Conservation (phyloP, 2,797 vertebrate species). For the Antennarius maculatus region DNA sequence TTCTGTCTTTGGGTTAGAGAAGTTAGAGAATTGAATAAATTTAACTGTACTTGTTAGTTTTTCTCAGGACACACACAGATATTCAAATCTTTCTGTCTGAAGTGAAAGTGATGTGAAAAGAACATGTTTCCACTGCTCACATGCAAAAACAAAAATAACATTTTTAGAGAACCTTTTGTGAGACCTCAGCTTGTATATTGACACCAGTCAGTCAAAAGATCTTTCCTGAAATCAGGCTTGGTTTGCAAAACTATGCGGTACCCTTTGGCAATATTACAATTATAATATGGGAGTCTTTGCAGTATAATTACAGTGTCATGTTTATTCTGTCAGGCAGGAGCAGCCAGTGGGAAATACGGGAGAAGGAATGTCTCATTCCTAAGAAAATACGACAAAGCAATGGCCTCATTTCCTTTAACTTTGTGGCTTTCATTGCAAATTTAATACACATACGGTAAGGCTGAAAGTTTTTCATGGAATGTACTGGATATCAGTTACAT, state of each 20-base stretch:
- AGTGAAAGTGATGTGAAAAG: not conserved
- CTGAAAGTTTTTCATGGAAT: no score
- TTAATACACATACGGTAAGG: no score
- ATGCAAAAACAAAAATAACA: not conserved
- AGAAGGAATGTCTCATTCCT: conserved; percentile 19
- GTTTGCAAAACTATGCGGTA: not conserved
- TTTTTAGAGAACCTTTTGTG: not conserved
- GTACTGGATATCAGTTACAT: no score
- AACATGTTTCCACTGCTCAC: conserved; percentile 1
- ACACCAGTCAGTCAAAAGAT: conserved; percentile 19
- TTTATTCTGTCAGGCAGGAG: not conserved
- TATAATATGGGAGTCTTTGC: not conserved
- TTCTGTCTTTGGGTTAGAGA: no score
- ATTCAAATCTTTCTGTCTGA: not conserved
- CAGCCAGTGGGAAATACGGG: not conserved
- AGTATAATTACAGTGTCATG: conserved; percentile 19
- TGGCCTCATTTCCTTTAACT: conserved; percentile 14
- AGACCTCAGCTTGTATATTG: conserved; percentile 2
- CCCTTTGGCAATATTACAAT: not conserved
- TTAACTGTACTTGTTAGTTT: no score
- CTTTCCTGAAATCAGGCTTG: conserved; percentile 2
- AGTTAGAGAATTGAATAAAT: not conserved
- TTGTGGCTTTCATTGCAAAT: conserved; percentile 5
- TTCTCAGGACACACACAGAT: not conserved
- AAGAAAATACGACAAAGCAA: conserved; percentile 13